Evolutionary conservation across 1,140 invertebrate genomes (phyloP), one percentile per base, ranked within the genome.

Genomic region (Bombus polaris): DNA sequence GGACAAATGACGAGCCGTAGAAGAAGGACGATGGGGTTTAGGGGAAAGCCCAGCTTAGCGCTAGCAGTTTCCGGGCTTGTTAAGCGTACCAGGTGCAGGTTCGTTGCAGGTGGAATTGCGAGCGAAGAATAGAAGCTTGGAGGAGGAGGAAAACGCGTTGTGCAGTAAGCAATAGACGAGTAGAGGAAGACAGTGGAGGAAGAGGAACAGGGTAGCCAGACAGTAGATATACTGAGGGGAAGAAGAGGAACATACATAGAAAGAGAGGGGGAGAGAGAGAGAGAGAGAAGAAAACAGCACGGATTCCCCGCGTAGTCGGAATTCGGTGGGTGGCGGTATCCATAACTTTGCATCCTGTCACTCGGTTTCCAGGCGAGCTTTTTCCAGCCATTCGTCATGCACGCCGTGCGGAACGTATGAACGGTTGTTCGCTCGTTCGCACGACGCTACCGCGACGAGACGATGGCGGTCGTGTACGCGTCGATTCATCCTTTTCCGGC

Each of bases 331-430:
- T 53, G 79, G 57, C 18, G 79, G 84, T 57, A 81, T 81, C 84
- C 42, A 82, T 82, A 86, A 86, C 80, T 82, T 82, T 86, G 72
- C 79, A 70, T 75, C 79, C 79, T 82, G 84, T 86, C 84, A 66
- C 79, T 86, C 72, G 79, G 79, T 62, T 82, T 81, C 79, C 78
- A 68, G 32, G n/a, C 39, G 76, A 47, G 53, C 44, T 75, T 75
- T 70, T 68, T 47, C 59, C 68, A 82, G 22, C 72, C 84, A 86
- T 86, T 86, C 84, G 79, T 86, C 84, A 86, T 81, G 71, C 78
- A 42, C 62, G 28, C 73, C 72, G 39, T 42, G 35, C 71, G 73
- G 59, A 76, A 76, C 47, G 81, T 77, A 77, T 42, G 71, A 66
- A 37, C 72, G 42, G 42, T 65, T 42, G 65, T 28, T 68, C 25